Percentiles rank a stretch among this genome's conserved stretches.
phyloP scores from a whole-genome alignment of 1,140 invertebrate genomes.

The Acromyrmex charruanus region DNA sequence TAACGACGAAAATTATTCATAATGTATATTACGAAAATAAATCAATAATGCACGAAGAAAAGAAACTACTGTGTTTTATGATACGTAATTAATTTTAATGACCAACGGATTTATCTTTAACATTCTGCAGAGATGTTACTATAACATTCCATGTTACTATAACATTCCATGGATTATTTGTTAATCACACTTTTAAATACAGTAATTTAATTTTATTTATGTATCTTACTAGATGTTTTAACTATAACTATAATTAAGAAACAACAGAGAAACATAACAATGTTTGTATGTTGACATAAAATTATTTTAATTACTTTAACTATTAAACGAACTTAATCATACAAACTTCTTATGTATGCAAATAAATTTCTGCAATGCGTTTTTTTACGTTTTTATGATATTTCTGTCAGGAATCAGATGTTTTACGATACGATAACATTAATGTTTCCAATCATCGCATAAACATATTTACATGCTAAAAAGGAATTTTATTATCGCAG shows the following conservation, averaged over 20 bases:
- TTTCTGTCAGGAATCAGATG: background rate
- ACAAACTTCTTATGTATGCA: background rate
- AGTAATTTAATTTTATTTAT: background rate
- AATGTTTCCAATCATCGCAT: constrained; percentile 17
- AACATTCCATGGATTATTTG: background rate
- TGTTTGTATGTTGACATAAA: constrained; percentile 41
- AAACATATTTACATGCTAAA: constrained; percentile 6
- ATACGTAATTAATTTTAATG: background rate
- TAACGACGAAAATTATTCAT: background rate
- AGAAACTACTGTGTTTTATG: background rate
- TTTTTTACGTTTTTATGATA: background rate
- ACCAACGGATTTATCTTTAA: background rate
- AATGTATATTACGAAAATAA: background rate
- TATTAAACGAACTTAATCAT: background rate
- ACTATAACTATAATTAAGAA: background rate
- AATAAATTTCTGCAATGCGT: constrained; percentile 35
- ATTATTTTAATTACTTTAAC: constrained; percentile 41
- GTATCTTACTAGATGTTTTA: background rate
- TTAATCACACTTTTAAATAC: background rate
- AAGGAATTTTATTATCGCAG: constrained; percentile 17
- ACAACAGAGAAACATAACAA: background rate
- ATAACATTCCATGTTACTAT: background rate
- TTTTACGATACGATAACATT: background rate
- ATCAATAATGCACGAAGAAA: background rate
- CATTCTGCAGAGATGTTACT: background rate